Percentiles rank a stretch among this genome's conserved stretches.
These are phyloP conservation scores for Amniataba percoides DNA, from an alignment of 2,797 vertebrate genomes.

Conservation along the genomic window DNA sequence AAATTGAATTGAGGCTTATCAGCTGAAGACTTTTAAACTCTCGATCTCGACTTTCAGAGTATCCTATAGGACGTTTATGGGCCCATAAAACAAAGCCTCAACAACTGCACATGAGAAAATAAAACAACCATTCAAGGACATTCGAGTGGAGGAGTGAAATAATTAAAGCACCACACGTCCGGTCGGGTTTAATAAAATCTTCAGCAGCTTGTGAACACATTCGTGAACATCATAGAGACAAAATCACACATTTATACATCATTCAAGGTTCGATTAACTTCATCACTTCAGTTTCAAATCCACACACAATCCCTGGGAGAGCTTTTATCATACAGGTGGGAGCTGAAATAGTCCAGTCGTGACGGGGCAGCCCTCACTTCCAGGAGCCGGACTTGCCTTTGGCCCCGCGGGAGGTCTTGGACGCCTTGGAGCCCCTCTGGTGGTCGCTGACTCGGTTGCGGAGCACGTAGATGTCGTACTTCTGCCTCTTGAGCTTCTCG, in stretches of 20 bases:
- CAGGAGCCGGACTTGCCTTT: slow-evolving; percentile 83
- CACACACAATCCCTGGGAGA: slow-evolving; percentile 33
- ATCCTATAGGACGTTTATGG: not conserved
- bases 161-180: slow-evolving; percentile 8
- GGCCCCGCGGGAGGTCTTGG: slow-evolving; percentile 77
- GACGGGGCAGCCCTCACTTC: slow-evolving; percentile 72
- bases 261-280: slow-evolving; percentile 15
- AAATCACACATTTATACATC: slow-evolving; percentile 5
- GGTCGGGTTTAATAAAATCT: slow-evolving; percentile 28
- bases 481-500: slow-evolving; percentile 86
- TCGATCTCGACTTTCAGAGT: not conserved
- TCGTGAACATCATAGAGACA: not conserved
- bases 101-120: not conserved
- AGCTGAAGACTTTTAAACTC: not conserved
- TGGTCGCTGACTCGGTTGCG: slow-evolving; percentile 87
- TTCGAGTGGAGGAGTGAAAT: not conserved
- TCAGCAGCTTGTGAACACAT: slow-evolving; percentile 6
- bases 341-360: slow-evolving; percentile 1
- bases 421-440: slow-evolving; percentile 82
- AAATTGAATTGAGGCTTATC: not conserved
- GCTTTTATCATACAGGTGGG: slow-evolving; percentile 17
- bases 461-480: slow-evolving; percentile 86
- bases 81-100: not conserved
- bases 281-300: not conserved
- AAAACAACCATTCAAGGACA: not conserved